phyloP scores from a whole-genome alignment of 2,797 vertebrate genomes.

The Heterohyrax brucei region DNA sequence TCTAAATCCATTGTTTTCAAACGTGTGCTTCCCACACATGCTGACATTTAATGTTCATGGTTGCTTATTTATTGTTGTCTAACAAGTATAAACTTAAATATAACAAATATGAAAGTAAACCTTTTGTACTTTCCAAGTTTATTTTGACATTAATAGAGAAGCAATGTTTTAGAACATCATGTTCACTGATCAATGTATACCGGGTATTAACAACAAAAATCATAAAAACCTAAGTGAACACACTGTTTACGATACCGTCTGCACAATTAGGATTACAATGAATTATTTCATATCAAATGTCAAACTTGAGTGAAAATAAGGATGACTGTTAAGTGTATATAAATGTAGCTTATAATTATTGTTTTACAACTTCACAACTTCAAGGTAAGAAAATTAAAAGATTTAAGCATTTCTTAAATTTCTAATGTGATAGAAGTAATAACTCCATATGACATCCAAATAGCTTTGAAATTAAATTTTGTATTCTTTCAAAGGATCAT shows the following conservation, averaged over 20 bases:
- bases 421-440: background rate
- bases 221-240: conserved; percentile 1
- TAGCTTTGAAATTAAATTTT: conserved; percentile 15
- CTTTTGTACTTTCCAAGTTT: conserved; percentile 21
- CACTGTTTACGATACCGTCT: background rate
- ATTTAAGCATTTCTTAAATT: background rate
- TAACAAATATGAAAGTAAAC: background rate
- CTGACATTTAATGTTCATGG: background rate
- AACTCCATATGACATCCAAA: background rate
- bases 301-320: background rate
- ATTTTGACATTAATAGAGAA: conserved; percentile 57
- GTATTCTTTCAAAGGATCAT: background rate
- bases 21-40: background rate
- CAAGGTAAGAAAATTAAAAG: background rate
- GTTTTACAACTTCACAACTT: background rate
- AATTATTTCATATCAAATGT: conserved; percentile 25
- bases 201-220: conserved; percentile 47
- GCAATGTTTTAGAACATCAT: background rate
- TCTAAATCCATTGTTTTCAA: conserved; percentile 14
- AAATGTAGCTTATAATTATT: background rate
- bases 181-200: background rate
- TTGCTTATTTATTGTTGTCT: conserved; percentile 16
- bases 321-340: background rate
- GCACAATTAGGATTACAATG: background rate
- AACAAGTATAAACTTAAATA: conserved; percentile 39